Evolutionary conservation across 2,797 vertebrate species (phyloP).

Genomic region (Trachops cirrhosus): DNA sequence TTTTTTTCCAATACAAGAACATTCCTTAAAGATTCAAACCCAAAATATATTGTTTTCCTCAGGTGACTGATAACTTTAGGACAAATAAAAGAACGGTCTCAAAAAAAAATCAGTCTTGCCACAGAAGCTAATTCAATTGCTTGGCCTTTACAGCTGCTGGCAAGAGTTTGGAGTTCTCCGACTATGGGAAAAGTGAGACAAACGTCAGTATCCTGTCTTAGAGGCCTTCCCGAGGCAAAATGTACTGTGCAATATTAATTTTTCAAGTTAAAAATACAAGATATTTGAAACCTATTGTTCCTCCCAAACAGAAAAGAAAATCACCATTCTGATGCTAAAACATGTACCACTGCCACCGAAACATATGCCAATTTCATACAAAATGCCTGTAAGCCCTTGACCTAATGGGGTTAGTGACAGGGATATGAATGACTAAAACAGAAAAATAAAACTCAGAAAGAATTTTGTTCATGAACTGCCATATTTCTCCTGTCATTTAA

Average conservation of each 20-base stretch:
- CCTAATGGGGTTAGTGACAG: slow-evolving; percentile 84
- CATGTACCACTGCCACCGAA: slow-evolving; percentile 64
- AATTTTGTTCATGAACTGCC: slow-evolving; percentile 78
- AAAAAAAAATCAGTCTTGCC: neutral
- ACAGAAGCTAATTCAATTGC: slow-evolving; percentile 39
- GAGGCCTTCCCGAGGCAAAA: slow-evolving; percentile 65
- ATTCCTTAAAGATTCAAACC: slow-evolving; percentile 48
- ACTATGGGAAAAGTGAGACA: slow-evolving; percentile 30
- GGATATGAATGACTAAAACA: slow-evolving; percentile 77
- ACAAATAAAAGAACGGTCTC: slow-evolving; percentile 26
- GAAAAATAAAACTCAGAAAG: slow-evolving; percentile 81
- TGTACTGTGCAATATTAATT: slow-evolving; percentile 67
- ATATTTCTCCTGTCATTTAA: slow-evolving; percentile 84
- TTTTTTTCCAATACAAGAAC: slow-evolving; percentile 37
- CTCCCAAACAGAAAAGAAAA: slow-evolving; percentile 49
- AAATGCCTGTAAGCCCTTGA: slow-evolving; percentile 81
- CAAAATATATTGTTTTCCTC: neutral
- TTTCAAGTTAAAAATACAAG: slow-evolving; percentile 77
- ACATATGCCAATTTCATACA: slow-evolving; percentile 64
- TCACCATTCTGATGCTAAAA: slow-evolving; percentile 62
- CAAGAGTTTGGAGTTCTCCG: neutral
- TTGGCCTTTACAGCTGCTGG: slow-evolving; percentile 36
- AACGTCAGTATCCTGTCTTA: slow-evolving; percentile 55
- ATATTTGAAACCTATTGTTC: slow-evolving; percentile 58
- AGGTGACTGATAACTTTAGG: neutral